These are phyloP conservation scores for Theristicus caerulescens DNA, from an alignment of 2,113 vertebrate genomes.

Conservation along the genomic window DNA sequence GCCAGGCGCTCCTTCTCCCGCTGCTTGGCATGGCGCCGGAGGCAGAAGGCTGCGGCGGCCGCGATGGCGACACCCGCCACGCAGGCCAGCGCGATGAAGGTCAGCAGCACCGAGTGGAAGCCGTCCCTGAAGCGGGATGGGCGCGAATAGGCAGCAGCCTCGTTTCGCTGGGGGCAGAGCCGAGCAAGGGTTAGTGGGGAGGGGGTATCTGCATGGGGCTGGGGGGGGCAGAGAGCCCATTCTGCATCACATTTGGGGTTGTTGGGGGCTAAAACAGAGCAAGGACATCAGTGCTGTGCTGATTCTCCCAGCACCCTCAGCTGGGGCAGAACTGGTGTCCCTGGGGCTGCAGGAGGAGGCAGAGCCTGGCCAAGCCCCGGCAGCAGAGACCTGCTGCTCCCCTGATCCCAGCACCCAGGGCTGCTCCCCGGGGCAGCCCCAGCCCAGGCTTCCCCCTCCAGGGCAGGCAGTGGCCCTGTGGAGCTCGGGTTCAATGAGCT, in stretches of 20 bases:
- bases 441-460: neutral
- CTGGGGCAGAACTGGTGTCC: neutral
- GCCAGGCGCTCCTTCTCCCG: slow-evolving; percentile 88
- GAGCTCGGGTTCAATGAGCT: neutral
- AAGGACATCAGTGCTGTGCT: neutral
- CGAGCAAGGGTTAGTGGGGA: fast-evolving
- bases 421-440: neutral
- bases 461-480: neutral
- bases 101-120: slow-evolving; percentile 86
- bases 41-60: slow-evolving; percentile 80
- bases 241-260: neutral
- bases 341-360: neutral
- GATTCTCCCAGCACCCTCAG: neutral
- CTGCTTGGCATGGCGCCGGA: slow-evolving; percentile 86
- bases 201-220: neutral
- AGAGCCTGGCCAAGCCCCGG: neutral
- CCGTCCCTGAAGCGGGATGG: slow-evolving; percentile 76
- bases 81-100: slow-evolving; percentile 88
- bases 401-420: neutral
- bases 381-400: neutral
- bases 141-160: slow-evolving; percentile 76
- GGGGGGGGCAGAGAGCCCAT: neutral
- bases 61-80: slow-evolving; percentile 85
- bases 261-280: neutral
- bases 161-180: slow-evolving; percentile 73